These are phyloP conservation scores for Eleutherodactylus coqui DNA, from an alignment of 2,797 vertebrate genomes.

Conservation along the genomic window DNA sequence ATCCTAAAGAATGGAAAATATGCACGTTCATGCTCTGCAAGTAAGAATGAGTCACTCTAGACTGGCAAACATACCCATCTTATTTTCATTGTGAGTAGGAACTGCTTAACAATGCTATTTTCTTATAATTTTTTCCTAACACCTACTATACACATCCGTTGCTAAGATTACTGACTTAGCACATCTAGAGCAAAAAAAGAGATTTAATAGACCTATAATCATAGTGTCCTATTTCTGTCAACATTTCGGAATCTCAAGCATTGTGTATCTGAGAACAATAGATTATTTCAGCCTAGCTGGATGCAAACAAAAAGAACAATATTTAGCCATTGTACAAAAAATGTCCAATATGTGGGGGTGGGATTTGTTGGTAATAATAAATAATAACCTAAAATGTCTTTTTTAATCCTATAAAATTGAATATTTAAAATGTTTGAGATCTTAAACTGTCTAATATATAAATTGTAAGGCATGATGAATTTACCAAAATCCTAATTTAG, in stretches of 20 bases:
- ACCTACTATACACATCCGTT: conserved; percentile 18
- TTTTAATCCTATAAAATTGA: neutral
- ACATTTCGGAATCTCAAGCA: conserved; percentile 38
- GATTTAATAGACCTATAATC: conserved; percentile 44
- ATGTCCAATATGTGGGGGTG: neutral
- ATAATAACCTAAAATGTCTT: neutral
- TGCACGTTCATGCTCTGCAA: neutral
- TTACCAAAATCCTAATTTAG: neutral
- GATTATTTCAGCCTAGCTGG: neutral
- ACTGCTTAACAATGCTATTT: neutral
- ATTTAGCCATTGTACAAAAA: conserved; percentile 44
- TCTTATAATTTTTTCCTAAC: neutral
- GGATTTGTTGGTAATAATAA: neutral
- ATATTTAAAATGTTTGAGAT: neutral
- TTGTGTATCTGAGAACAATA: conserved; percentile 35
- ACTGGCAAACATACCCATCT: conserved; percentile 15
- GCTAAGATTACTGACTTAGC: conserved; percentile 17
- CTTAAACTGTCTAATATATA: neutral
- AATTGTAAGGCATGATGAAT: neutral
- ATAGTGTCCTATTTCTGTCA: conserved; percentile 48
- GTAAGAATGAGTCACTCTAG: neutral
- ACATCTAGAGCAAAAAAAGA: conserved; percentile 13
- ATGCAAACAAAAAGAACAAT: conserved; percentile 1
- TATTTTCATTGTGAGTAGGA: neutral
- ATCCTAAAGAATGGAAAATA: neutral